Conservation (phyloP, 2,888 invertebrate species). For the Drosophila anomelani region DNA sequence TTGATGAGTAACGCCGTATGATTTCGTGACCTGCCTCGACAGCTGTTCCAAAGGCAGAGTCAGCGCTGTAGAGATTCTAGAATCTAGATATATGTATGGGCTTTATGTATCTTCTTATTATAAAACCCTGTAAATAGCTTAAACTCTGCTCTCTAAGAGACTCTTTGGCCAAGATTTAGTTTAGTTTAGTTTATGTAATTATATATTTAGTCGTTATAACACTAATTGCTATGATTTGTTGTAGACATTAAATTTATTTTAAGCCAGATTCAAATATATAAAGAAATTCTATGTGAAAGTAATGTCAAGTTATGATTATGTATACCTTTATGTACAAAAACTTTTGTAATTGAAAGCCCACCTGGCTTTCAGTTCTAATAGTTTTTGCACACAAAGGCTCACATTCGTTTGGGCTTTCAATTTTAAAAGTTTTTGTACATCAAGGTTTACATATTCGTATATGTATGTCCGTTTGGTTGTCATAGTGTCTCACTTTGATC, state of each 20-base stretch:
- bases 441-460: slow-evolving; percentile 2
- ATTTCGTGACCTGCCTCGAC: neutral
- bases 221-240: slow-evolving; percentile 24
- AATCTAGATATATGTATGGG: neutral
- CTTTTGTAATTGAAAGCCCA: neutral
- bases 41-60: neutral
- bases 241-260: slow-evolving; percentile 17
- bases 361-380: neutral
- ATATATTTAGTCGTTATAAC: slow-evolving; percentile 4
- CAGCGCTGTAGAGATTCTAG: neutral
- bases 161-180: slow-evolving; percentile 7
- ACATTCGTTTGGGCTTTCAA: neutral
- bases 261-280: slow-evolving; percentile 12
- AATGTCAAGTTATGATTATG: neutral
- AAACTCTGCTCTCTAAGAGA: slow-evolving; percentile 4
- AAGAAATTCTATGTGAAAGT: neutral
- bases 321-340: neutral
- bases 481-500: neutral
- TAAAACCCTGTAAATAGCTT: slow-evolving; percentile 20
- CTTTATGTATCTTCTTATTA: neutral
- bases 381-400: slow-evolving; percentile 1
- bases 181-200: slow-evolving; percentile 1
- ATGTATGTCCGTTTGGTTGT: neutral
- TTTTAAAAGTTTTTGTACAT: slow-evolving; percentile 7
- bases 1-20: neutral